phyloP scores from a whole-genome alignment of 2,113 vertebrate genomes.

The Alectura lathami region DNA sequence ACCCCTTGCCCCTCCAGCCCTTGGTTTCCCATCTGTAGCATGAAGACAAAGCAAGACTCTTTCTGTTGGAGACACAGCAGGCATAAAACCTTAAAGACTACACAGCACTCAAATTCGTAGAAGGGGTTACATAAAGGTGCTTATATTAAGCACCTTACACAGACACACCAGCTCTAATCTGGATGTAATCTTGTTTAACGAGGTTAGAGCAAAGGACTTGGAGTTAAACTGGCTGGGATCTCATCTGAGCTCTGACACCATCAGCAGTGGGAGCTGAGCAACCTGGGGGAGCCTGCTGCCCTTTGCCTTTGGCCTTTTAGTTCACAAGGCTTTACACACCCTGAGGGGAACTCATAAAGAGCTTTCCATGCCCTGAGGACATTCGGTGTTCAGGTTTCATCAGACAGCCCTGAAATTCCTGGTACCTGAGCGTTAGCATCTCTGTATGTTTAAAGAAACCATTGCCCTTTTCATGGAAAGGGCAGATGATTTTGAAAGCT shows the following conservation, averaged over 20 bases:
- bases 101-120: neutral
- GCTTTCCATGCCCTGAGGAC: neutral
- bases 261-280: neutral
- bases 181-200: constrained; percentile 55
- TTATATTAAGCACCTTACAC: constrained; percentile 63
- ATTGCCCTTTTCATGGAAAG: neutral
- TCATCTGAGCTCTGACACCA: neutral
- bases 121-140: constrained; percentile 55
- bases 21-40: neutral
- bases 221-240: constrained; percentile 33
- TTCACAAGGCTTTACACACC: neutral
- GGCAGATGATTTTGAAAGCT: neutral
- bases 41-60: constrained; percentile 26
- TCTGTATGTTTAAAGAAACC: neutral
- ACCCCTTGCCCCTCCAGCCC: neutral
- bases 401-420: neutral
- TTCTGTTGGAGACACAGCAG: neutral
- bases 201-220: constrained; percentile 44
- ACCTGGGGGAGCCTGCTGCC: neutral
- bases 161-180: constrained; percentile 9
- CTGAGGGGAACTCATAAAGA: neutral
- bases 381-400: neutral
- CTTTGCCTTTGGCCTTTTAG: constrained; percentile 3
- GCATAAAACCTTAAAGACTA: constrained; percentile 19
- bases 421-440: neutral